Percentiles rank a stretch among this genome's conserved stretches.
Conservation (phyloP, 2,888 invertebrate species). For the Phymatocera aterrima region DNA sequence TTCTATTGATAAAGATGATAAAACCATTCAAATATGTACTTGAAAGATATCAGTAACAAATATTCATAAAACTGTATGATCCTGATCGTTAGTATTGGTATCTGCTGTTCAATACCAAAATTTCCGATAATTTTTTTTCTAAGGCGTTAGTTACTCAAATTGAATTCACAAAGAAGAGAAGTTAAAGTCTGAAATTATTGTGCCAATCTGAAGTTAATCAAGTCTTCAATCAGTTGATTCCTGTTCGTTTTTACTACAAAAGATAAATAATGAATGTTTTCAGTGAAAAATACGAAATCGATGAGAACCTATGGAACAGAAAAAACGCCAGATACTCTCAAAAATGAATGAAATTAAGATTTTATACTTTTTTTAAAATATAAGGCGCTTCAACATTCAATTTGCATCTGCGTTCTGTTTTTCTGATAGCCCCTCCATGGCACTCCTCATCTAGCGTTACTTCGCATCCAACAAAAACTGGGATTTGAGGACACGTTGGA, state of each 20-base stretch:
- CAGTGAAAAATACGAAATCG: too few relatives aligned
- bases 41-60: background rate
- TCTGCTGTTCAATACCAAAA: background rate
- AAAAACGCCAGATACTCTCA: background rate
- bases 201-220: too few relatives aligned
- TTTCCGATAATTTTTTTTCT: background rate
- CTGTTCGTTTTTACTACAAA: too few relatives aligned
- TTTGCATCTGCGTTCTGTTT: slow-evolving; percentile 91
- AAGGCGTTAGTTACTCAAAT: too few relatives aligned
- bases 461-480: slow-evolving; percentile 93
- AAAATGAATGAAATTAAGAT: background rate
- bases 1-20: background rate
- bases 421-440: slow-evolving; percentile 86
- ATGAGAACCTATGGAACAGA: background rate
- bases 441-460: slow-evolving; percentile 86
- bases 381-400: slow-evolving; percentile 96
- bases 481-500: slow-evolving; percentile 95
- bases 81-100: background rate
- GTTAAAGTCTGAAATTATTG: too few relatives aligned
- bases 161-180: too few relatives aligned
- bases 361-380: slow-evolving; percentile 89
- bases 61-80: background rate
- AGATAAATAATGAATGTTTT: too few relatives aligned
- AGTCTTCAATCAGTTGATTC: too few relatives aligned
- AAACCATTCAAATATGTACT: background rate